Base-by-base conservation (phyloP, 2,113 vertebrate species). In the Dicrurus megarhynchus region DNA sequence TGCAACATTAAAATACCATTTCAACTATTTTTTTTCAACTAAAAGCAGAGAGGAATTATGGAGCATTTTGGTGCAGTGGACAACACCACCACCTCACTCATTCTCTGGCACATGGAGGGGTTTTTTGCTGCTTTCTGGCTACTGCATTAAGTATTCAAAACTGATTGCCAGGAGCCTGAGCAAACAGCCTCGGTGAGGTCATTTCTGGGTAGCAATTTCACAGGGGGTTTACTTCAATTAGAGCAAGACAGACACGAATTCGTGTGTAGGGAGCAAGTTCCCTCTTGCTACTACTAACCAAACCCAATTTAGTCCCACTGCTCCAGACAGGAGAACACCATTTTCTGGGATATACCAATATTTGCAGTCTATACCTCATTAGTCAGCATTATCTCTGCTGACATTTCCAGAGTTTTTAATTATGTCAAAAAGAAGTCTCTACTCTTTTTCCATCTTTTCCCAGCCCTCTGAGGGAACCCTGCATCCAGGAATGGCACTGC, bases 151-250 rank as follows among this genome's bases (percentile, higher is more conserved):
- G 67, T 63, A 91, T 93, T 95, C 79, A 77, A 59, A 76, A 57
- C 42, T 2, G n/a, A 93, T 22, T 85, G 90, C 83, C 91, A 92
- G 87, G 90, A 87, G 69, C 55, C 35, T 89, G 73, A 84, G 80
- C 90, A 78, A 96, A 88, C 86, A 90, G 64, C 68, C 44, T 55
- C 5, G 64, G 92, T 78, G 93, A 93, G 85, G 76, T 95, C 83
- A 94, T 68, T 96, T 75, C 83, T 90, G 92, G 60, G 71, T 37
- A 93, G 88, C 73, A 84, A 71, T 95, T 95, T 94, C 92, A 88
- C 79, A 92, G 85, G 86, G 71, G 64, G 47, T 53, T 95, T 80
- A 49, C 44, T 84, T 85, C 90, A 94, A 84, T 93, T 92, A 93
- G 52, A 86, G 68, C 33, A 39, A 59, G 79, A 68, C 11, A 64